These are phyloP conservation scores for Enteromius thamalakanensis DNA, from an alignment of 2,797 vertebrate species.

Conservation along the genomic window DNA sequence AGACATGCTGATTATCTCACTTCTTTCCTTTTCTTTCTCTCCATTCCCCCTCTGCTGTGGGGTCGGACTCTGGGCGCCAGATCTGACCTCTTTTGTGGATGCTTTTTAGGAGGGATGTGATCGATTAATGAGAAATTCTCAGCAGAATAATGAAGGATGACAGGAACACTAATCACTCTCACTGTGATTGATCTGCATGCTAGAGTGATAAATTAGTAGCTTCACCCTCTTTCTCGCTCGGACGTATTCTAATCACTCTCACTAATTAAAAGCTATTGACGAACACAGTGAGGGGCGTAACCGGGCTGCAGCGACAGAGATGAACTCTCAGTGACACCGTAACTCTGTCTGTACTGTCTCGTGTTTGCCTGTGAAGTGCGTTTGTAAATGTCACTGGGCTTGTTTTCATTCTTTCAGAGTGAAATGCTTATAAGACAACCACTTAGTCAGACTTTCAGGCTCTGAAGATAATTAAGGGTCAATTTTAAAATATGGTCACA, in stretches of 20 bases:
- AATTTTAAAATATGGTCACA: not conserved
- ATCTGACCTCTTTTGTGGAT: slow-evolving; percentile 52
- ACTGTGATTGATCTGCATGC: slow-evolving; percentile 81
- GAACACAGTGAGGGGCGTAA: slow-evolving; percentile 61
- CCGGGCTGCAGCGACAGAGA: slow-evolving; percentile 45
- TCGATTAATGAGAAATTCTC: slow-evolving; percentile 85
- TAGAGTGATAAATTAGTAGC: slow-evolving; percentile 73
- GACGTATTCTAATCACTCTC: slow-evolving; percentile 82
- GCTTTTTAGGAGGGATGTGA: slow-evolving; percentile 64
- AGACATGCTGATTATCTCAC: slow-evolving; percentile 16
- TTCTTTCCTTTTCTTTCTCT: slow-evolving; percentile 20
- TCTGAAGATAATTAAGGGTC: not conserved
- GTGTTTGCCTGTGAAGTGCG: not conserved
- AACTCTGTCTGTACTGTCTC: slow-evolving; percentile 36
- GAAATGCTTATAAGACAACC: not conserved
- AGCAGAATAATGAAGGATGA: slow-evolving; percentile 84
- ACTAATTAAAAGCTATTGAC: slow-evolving; percentile 78
- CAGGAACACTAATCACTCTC: slow-evolving; percentile 84
- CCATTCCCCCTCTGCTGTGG: slow-evolving; percentile 13
- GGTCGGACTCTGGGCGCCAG: slow-evolving; percentile 19
- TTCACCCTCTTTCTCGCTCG: slow-evolving; percentile 75
- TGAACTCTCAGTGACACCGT: slow-evolving; percentile 44
- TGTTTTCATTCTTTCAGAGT: not conserved
- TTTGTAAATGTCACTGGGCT: not conserved
- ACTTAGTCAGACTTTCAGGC: not conserved